Evolutionary conservation across 1,140 invertebrate genomes (phyloP), one percentile per base, ranked within the genome.

Genomic region (Pogonus chalceus): DNA sequence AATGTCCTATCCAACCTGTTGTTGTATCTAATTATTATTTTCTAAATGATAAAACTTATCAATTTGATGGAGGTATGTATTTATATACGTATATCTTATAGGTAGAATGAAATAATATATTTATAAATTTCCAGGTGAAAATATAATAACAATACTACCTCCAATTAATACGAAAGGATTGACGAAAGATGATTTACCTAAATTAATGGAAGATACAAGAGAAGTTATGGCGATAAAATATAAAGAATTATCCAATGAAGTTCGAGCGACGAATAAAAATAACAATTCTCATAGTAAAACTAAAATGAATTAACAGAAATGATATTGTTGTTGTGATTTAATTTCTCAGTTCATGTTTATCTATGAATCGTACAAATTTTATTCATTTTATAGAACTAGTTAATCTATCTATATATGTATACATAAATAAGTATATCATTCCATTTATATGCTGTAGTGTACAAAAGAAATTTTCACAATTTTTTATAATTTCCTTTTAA

Each of bases 1-100:
- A 88, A 67, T 81, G 87, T 46, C 88, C 90, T 12, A 84, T 96
- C 56, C 83, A 93, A 63, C 92, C 92, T 0, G 79, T 96, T 0
- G 85, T 94, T 22, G 84, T 93, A n/a, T 92, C 89, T 0, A 84
- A 84, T 64, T 96, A 94, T 69, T 80, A 82, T 47, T 94, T 92
- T 65, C 76, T 93, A 54, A 86, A 87, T 61, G 75, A 79, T 47
- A 78, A 82, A 59, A 76, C 79, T 39, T 82, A 83, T 60, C 80
- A 76, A 57, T 94, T 92, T 69, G 79, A 84, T 56, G 73, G 77
- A 72, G 88, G 88, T 84, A 75, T 71, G 61, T 23, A 47, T 26
- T 49, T 10, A 49, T 50, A 48, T 12, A 7, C 26, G 14, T 37
- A 35, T 3, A 35, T 16, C 10, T 26, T 37, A 39, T 50, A 37